Conservation (phyloP, 2,888 invertebrate species). For the Syrphus vitripennis region DNA sequence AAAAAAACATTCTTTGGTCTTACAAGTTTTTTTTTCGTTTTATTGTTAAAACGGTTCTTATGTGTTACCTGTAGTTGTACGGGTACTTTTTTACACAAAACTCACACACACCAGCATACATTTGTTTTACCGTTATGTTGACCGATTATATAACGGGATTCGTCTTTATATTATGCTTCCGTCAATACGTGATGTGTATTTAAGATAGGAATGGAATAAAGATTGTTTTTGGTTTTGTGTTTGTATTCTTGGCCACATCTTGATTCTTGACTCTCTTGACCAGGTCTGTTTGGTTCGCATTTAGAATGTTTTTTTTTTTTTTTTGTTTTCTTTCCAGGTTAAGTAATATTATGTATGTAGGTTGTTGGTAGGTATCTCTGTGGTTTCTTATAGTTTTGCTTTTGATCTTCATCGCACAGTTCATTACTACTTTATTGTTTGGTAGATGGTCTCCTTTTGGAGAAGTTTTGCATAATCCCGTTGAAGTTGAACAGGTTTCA, state of each 20-base stretch:
- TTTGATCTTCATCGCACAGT: not conserved
- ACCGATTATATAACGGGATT: slow-evolving; percentile 75
- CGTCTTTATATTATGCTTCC: slow-evolving; percentile 26
- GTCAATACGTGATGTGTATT: slow-evolving; percentile 19
- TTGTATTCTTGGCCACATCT: not conserved
- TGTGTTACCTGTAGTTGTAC: slow-evolving; percentile 3
- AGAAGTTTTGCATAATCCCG: slow-evolving; percentile 34
- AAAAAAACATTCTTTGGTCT: not conserved
- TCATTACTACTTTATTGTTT: slow-evolving; percentile 14
- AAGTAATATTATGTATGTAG: slow-evolving; percentile 44
- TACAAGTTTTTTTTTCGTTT: not conserved
- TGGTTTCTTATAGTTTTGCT: slow-evolving; percentile 13
- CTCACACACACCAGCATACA: not conserved
- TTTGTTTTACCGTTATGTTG: slow-evolving; percentile 74
- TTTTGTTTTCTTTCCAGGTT: slow-evolving; percentile 49
- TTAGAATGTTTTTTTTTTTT: not conserved
- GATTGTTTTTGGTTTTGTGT: not conserved
- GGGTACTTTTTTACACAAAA: not conserved
- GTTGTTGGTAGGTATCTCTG: too few relatives aligned
- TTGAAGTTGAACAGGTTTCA: slow-evolving; percentile 6
- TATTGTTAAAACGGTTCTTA: slow-evolving; percentile 1
- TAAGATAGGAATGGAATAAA: not conserved
- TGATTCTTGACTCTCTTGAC: not conserved
- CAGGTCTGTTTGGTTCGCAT: not conserved
- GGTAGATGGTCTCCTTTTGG: slow-evolving; percentile 25